Conservation (phyloP, 2,888 invertebrate species). For the Drosophila nigritarsus region DNA sequence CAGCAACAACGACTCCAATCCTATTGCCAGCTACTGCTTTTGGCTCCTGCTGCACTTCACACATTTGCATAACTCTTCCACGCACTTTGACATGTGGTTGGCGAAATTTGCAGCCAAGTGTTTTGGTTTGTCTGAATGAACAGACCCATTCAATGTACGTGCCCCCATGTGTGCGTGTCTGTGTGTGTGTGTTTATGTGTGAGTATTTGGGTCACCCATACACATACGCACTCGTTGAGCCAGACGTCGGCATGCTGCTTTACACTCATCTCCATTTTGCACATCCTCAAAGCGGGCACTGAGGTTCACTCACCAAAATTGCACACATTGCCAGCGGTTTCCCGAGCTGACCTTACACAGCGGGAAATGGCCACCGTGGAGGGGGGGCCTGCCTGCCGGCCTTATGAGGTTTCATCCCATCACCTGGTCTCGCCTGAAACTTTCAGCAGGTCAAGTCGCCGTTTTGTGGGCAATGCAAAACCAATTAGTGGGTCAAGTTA, state of each 20-base stretch:
- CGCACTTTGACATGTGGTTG: conserved; percentile 76
- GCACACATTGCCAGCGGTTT: conserved; percentile 66
- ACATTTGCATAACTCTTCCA: conserved; percentile 76
- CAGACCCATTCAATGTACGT: conserved; percentile 42
- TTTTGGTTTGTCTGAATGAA: conserved; percentile 71
- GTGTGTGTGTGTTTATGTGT: conserved; percentile 27
- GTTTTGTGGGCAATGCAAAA: conserved; percentile 41
- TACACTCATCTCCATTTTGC: conserved; percentile 24
- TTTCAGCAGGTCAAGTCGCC: conserved; percentile 75
- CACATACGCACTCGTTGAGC: conserved; percentile 41
- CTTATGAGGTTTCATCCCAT: conserved; percentile 68
- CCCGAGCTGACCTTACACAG: conserved; percentile 70
- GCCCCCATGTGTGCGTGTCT: neutral
- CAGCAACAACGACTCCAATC: conserved; percentile 41
- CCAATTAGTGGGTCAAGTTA: conserved; percentile 76
- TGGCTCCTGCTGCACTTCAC: conserved; percentile 50
- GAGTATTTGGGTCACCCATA: conserved; percentile 73
- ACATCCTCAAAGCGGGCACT: conserved; percentile 38
- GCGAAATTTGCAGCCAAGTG: conserved; percentile 64
- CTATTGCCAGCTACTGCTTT: conserved; percentile 20
- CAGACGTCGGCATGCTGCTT: conserved; percentile 48
- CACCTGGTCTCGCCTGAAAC: conserved; percentile 61
- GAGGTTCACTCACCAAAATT: conserved; percentile 39
- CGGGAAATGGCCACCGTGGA: conserved; percentile 31
- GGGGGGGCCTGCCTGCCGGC: conserved; percentile 10